Percentiles rank a stretch among this genome's conserved stretches.
These are phyloP conservation scores for Drosophila neoperkinsi DNA, from an alignment of 2,888 invertebrate genomes.

Conservation along the genomic window DNA sequence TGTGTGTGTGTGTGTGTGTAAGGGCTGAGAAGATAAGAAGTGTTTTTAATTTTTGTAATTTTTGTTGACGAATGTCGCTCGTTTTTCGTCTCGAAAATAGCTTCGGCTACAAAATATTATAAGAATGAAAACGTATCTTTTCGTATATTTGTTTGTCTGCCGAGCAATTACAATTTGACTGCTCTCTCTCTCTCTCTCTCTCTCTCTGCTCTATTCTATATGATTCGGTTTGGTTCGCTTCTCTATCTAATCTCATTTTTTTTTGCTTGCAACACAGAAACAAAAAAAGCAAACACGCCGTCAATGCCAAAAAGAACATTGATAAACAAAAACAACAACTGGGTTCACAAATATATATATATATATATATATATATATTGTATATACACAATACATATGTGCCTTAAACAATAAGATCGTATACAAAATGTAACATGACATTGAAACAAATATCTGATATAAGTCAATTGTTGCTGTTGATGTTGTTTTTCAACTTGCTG, in stretches of 20 bases:
- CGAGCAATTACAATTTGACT: conserved; percentile 8
- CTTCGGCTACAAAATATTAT: conserved; percentile 10
- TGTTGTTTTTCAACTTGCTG: background rate
- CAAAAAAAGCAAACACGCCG: conserved; percentile 26
- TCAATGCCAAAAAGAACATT: conserved; percentile 67
- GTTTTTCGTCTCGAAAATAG: conserved; percentile 5
- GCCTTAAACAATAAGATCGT: conserved; percentile 24
- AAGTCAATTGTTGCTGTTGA: conserved; percentile 14
- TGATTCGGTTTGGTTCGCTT: conserved; percentile 23
- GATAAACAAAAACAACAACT: conserved; percentile 29
- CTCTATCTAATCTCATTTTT: conserved; percentile 66
- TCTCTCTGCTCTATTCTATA: conserved; percentile 13
- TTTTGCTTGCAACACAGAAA: conserved; percentile 56
- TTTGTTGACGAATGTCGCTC: conserved; percentile 9
- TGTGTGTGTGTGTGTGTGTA: background rate
- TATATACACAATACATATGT: background rate
- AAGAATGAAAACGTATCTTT: conserved; percentile 4
- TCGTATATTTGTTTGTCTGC: background rate
- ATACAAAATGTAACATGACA: conserved; percentile 75
- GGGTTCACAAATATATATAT: background rate
- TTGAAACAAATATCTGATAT: conserved; percentile 64
- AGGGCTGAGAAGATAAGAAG: conserved; percentile 25
- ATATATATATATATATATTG: background rate
- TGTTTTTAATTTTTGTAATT: conserved; percentile 16
- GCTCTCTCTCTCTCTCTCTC: background rate